Conservation (phyloP, 2,797 vertebrate species). For the Rhabdomys pumilio region DNA sequence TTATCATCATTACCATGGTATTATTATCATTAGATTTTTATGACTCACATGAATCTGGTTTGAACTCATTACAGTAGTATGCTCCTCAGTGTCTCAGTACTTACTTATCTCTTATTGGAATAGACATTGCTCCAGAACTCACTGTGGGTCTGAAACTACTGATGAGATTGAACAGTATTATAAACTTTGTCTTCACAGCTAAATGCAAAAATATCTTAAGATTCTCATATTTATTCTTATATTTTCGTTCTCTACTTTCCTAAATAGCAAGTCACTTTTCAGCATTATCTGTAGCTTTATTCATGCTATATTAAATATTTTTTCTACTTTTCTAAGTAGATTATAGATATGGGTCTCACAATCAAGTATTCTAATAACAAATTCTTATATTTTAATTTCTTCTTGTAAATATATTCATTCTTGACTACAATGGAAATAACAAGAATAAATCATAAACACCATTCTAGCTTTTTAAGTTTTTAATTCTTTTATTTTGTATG, state of each 20-base stretch:
- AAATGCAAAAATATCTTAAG: background rate
- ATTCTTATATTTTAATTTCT: background rate
- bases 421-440: background rate
- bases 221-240: slow-evolving; percentile 25
- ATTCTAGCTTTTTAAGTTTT: background rate
- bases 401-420: background rate
- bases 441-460: background rate
- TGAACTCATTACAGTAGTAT: slow-evolving; percentile 71
- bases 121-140: background rate
- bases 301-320: background rate
- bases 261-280: slow-evolving; percentile 8
- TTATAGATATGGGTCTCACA: background rate
- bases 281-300: background rate
- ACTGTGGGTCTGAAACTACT: slow-evolving; percentile 45
- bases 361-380: background rate
- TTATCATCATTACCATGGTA: slow-evolving; percentile 82
- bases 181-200: background rate
- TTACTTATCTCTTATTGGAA: slow-evolving; percentile 65
- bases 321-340: background rate
- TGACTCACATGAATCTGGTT: slow-evolving; percentile 73
- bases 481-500: background rate
- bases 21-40: slow-evolving; percentile 84
- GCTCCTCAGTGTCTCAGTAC: background rate
- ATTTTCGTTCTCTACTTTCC: background rate
- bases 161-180: slow-evolving; percentile 9